These are phyloP conservation scores for Gobio gobio DNA, from an alignment of 2,113 vertebrate species.

Conservation along the genomic window DNA sequence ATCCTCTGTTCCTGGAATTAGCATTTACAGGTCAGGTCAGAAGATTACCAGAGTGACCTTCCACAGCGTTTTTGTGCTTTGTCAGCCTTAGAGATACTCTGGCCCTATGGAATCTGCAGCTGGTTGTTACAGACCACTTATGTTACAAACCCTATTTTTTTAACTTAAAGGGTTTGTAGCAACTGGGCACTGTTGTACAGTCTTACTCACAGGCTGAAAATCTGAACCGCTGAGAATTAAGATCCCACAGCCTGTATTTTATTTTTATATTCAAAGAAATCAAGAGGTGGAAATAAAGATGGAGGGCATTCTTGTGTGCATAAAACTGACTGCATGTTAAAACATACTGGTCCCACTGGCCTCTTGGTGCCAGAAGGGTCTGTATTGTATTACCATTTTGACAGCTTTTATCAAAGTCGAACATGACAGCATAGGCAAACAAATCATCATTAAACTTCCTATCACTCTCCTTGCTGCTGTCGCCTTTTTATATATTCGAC, in stretches of 20 bases:
- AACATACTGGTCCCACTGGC: constrained; percentile 44
- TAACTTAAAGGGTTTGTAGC: neutral
- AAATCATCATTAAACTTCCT: constrained; percentile 92
- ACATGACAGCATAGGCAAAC: constrained; percentile 88
- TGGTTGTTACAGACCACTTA: neutral
- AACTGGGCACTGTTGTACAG: neutral
- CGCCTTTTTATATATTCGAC: constrained; percentile 97
- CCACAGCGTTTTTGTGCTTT: neutral
- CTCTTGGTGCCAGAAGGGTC: constrained; percentile 52
- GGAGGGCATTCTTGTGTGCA: neutral
- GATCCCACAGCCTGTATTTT: neutral
- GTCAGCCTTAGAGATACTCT: neutral
- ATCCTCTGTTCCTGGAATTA: neutral
- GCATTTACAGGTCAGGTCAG: neutral
- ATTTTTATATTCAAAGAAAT: neutral
- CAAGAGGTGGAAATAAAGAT: neutral
- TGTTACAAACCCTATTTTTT: neutral
- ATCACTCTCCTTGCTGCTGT: constrained; percentile 88
- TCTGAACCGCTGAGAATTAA: neutral
- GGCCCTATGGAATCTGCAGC: neutral
- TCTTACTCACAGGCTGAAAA: too few species aligned
- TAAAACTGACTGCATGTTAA: too few species aligned
- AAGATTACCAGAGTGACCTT: neutral
- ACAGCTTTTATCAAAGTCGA: constrained; percentile 93
- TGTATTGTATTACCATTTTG: constrained; percentile 84